These are phyloP conservation scores for Amphipoea lucens DNA, from an alignment of 2,888 invertebrate genomes.

Conservation along the genomic window DNA sequence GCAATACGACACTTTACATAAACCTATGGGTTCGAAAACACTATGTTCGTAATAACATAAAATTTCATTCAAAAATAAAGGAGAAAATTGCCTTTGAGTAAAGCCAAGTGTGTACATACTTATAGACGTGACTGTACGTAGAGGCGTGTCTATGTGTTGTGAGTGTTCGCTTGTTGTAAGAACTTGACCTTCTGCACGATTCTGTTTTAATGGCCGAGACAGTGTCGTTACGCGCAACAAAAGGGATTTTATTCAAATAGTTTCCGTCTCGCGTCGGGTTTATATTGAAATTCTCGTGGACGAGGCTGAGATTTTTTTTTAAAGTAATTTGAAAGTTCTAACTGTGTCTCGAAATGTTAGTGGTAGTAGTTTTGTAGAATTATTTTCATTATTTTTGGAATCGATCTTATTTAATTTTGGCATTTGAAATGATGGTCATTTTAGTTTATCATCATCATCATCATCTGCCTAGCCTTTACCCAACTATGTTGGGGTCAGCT, in stretches of 20 bases:
- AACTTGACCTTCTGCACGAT: background rate
- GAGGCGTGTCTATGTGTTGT: too few relatives aligned
- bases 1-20: too few relatives aligned
- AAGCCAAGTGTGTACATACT: too few relatives aligned
- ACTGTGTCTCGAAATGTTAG: constrained; percentile 25
- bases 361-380: constrained; percentile 2
- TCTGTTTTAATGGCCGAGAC: constrained; percentile 49
- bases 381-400: background rate
- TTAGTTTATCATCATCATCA: too few relatives aligned
- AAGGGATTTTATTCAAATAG: constrained; percentile 77
- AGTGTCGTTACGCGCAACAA: constrained; percentile 64
- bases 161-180: background rate
- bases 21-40: too few relatives aligned
- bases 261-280: constrained; percentile 62
- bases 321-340: constrained; percentile 48
- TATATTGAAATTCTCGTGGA: constrained; percentile 68
- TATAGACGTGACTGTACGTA: too few relatives aligned
- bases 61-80: too few relatives aligned
- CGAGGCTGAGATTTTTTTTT: constrained; percentile 41
- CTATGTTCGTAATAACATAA: too few relatives aligned
- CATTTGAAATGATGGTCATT: background rate
- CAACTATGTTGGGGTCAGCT: too few relatives aligned
- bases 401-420: constrained; percentile 2
- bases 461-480: too few relatives aligned
- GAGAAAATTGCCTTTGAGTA: too few relatives aligned